A percentile compares a stretch with the other conserved stretches of the same genome.
These are phyloP conservation scores for Siphlonurus alternatus DNA, from an alignment of 2,888 invertebrate species.

Conservation along the genomic window DNA sequence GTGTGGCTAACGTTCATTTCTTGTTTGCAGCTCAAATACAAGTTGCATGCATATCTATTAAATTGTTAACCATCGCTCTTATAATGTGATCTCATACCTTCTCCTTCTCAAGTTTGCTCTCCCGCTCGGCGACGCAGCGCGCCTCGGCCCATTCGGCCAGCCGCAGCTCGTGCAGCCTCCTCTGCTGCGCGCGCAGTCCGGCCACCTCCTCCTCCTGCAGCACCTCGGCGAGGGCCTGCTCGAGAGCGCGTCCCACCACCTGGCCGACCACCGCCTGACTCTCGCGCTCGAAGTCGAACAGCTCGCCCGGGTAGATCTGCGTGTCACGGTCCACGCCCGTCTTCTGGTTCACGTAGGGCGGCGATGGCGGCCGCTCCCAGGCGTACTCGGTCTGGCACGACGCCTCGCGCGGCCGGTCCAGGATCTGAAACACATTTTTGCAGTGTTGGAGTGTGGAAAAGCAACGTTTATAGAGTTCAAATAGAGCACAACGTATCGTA, in stretches of 20 bases:
- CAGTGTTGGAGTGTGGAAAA: too few species aligned
- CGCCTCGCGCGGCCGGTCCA: constrained; percentile 55
- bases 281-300: constrained; percentile 85
- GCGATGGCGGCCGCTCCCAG: constrained; percentile 64
- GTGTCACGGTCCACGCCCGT: constrained; percentile 65
- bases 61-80: too few species aligned
- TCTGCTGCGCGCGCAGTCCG: constrained; percentile 60
- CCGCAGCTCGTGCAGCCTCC: constrained; percentile 49
- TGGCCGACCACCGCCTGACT: constrained; percentile 80
- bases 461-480: too few species aligned
- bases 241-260: constrained; percentile 74
- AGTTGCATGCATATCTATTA: too few species aligned
- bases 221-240: constrained; percentile 77
- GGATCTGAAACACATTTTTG: constrained; percentile 38
- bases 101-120: constrained; percentile 46
- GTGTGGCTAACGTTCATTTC: too few species aligned
- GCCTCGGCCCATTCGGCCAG: constrained; percentile 70
- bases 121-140: constrained; percentile 63
- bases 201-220: constrained; percentile 86
- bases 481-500: too few species aligned
- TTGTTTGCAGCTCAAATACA: too few species aligned
- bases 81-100: too few species aligned
- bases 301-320: constrained; percentile 81
- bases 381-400: constrained; percentile 80
- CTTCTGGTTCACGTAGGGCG: constrained; percentile 54